These are phyloP conservation scores for Macropis europaea DNA, from an alignment of 2,888 invertebrate genomes.

Conservation along the genomic window DNA sequence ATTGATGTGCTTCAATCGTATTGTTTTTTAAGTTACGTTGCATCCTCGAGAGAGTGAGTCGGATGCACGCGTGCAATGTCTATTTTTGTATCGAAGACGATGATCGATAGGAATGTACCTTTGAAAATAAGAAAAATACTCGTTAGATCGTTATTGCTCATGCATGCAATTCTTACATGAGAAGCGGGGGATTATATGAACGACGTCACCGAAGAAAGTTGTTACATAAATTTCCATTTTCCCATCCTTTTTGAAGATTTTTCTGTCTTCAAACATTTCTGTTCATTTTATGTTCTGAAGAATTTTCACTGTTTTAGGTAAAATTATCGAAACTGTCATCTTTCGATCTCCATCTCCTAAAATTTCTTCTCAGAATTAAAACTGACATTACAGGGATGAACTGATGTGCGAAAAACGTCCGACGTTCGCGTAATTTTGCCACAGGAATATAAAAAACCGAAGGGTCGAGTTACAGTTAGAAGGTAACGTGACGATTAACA, in stretches of 20 bases:
- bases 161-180: constrained; percentile 1
- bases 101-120: constrained; percentile 73
- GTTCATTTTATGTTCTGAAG: no score
- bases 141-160: constrained; percentile 23
- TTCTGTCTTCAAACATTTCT: background rate
- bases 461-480: constrained; percentile 72
- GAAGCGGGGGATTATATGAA: background rate
- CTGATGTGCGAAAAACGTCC: background rate
- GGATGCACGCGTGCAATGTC: background rate
- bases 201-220: background rate
- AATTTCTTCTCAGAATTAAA: no score
- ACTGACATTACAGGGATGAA: no score
- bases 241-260: background rate
- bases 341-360: no score
- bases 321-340: no score
- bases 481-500: constrained; percentile 60
- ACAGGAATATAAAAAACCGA: constrained; percentile 58
- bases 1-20: no score
- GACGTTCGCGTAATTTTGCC: constrained; percentile 10
- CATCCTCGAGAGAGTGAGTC: background rate
- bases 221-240: background rate
- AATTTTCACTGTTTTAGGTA: no score
- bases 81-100: constrained; percentile 45
- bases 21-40: no score
- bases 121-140: constrained; percentile 68